Evolutionary conservation across 1,140 invertebrate species (phyloP).

Genomic region (Laupala kohalensis): DNA sequence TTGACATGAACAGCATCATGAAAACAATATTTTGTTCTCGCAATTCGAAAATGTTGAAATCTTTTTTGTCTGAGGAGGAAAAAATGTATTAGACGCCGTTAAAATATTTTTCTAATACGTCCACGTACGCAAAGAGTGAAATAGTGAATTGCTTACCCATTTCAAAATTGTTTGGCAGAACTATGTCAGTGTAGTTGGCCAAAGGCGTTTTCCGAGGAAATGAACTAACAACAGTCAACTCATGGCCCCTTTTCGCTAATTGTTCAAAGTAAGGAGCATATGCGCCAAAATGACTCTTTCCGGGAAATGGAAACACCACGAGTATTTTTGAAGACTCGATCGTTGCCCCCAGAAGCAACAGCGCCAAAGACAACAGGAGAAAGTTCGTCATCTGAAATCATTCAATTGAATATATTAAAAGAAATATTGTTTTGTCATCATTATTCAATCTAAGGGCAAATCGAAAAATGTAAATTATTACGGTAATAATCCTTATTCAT

Average conservation of each 20-base stretch:
- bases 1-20: not conserved
- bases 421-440: too few species aligned
- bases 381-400: not conserved
- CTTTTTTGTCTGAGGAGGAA: not conserved
- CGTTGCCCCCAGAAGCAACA: not conserved
- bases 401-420: too few species aligned
- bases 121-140: too few species aligned
- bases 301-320: slow-evolving; percentile 31
- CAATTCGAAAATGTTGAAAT: not conserved
- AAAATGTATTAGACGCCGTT: too few species aligned
- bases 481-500: too few species aligned
- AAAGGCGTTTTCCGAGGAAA: slow-evolving; percentile 17
- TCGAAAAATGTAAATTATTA: too few species aligned
- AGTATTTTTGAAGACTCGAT: slow-evolving; percentile 25
- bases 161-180: not conserved
- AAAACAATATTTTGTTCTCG: not conserved
- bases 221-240: slow-evolving; percentile 25
- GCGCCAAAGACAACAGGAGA: not conserved
- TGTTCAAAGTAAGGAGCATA: slow-evolving; percentile 30
- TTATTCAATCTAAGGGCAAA: too few species aligned
- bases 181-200: slow-evolving; percentile 26
- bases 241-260: slow-evolving; percentile 32
- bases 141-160: too few species aligned
- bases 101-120: too few species aligned
- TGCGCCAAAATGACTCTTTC: slow-evolving; percentile 31